phyloP scores from a whole-genome alignment of 2,888 invertebrate species.

The Tenthredo livida region DNA sequence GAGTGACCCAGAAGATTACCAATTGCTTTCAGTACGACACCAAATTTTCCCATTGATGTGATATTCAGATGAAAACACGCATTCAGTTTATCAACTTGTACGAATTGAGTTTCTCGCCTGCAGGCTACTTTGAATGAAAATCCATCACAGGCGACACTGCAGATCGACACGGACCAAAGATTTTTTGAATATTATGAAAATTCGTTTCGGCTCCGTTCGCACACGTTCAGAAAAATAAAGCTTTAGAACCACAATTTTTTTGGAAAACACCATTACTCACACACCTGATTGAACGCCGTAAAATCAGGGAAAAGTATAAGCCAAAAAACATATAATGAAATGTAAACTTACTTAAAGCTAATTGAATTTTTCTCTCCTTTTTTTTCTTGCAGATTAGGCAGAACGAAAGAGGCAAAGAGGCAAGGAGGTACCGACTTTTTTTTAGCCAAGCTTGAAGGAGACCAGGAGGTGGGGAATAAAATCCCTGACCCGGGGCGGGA shows the following conservation, averaged over 20 bases:
- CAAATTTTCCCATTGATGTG: conserved; percentile 24
- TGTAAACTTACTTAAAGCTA: conserved; percentile 54
- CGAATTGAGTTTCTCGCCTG: background rate
- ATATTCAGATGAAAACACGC: conserved; percentile 16
- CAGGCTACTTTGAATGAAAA: background rate
- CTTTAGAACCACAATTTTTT: background rate
- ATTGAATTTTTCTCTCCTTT: conserved; percentile 59
- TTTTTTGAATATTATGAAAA: background rate
- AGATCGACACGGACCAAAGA: background rate
- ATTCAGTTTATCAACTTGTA: background rate
- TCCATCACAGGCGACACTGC: background rate
- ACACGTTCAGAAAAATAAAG: conserved; percentile 31
- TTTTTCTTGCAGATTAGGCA: conserved; percentile 62
- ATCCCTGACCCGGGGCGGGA: background rate
- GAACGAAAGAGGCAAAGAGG: conserved; percentile 7
- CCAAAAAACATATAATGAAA: conserved; percentile 21
- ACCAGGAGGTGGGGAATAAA: background rate
- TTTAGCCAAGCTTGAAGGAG: conserved; percentile 4
- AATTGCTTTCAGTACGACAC: background rate
- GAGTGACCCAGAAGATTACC: conserved; percentile 34
- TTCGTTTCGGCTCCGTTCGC: background rate
- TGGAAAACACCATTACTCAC: background rate
- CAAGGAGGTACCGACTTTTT: conserved; percentile 32
- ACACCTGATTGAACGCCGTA: background rate
- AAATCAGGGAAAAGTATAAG: background rate